These are phyloP conservation scores for Rattus rattus DNA, from an alignment of 2,113 vertebrate species.

Conservation along the genomic window DNA sequence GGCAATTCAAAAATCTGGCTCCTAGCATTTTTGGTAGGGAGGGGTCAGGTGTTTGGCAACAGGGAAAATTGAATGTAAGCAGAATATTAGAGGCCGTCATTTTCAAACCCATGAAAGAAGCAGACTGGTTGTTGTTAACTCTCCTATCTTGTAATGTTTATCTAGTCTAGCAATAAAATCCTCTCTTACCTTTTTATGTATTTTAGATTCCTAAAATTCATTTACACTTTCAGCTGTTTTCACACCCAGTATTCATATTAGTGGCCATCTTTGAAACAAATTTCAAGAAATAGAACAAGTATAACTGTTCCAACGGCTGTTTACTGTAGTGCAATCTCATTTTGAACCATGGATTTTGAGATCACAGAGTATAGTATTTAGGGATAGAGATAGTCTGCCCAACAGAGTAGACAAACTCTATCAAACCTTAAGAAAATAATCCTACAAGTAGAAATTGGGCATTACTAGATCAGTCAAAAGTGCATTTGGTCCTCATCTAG, in stretches of 20 bases:
- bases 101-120: slow-evolving; percentile 12
- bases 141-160: slow-evolving; percentile 23
- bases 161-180: background rate
- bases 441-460: background rate
- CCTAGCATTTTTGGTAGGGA: background rate
- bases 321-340: slow-evolving; percentile 20
- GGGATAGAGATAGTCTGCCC: background rate
- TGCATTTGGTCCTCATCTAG: background rate
- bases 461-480: slow-evolving; percentile 29
- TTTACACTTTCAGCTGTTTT: slow-evolving; percentile 28
- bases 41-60: background rate
- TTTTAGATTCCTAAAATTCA: slow-evolving; percentile 2
- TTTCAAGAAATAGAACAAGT: background rate
- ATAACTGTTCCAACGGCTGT: background rate
- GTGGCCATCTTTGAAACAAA: slow-evolving; percentile 18
- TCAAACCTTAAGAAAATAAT: slow-evolving; percentile 49
- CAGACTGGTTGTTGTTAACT: background rate
- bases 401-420: slow-evolving; percentile 19
- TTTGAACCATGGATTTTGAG: slow-evolving; percentile 47
- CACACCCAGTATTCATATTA: slow-evolving; percentile 1
- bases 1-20: slow-evolving; percentile 16
- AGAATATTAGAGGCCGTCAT: slow-evolving; percentile 33
- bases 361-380: background rate
- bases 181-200: background rate
- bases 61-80: background rate